Conservation (phyloP, 2,797 vertebrate genomes). For the Xyrichtys novacula region DNA sequence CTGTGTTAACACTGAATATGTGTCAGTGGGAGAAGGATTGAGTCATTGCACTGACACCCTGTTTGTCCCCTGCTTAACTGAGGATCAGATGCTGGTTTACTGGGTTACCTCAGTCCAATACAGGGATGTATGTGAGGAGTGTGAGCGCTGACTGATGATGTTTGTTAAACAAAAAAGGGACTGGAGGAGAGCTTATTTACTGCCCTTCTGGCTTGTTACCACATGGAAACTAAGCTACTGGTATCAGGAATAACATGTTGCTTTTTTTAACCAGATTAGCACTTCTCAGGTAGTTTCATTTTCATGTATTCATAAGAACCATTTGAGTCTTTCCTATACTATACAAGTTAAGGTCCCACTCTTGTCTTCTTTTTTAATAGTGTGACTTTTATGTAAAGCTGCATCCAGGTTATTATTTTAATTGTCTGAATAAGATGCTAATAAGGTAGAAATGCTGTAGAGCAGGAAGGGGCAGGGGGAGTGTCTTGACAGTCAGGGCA, state of each 20-base stretch:
- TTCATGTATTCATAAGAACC: too few species aligned
- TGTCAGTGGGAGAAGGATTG: slow-evolving; percentile 46
- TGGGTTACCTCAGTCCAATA: slow-evolving; percentile 23
- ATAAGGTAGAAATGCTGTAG: too few species aligned
- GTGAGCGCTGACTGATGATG: not conserved
- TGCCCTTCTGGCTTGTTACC: too few species aligned
- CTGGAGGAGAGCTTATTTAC: not conserved
- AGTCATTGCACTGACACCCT: slow-evolving; percentile 24
- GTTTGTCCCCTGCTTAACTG: slow-evolving; percentile 37
- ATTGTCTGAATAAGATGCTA: not conserved
- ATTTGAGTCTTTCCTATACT: too few species aligned
- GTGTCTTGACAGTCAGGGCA: too few species aligned
- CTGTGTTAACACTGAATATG: slow-evolving; percentile 23
- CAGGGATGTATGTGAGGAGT: slow-evolving; percentile 9
- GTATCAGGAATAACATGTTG: too few species aligned
- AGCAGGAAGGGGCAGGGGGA: too few species aligned
- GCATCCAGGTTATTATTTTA: not conserved
- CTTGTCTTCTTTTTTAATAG: too few species aligned
- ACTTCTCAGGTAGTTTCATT: too few species aligned
- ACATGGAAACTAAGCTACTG: too few species aligned
- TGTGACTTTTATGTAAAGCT: not conserved
- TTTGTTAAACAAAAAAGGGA: not conserved
- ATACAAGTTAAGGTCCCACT: too few species aligned
- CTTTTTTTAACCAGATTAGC: too few species aligned
- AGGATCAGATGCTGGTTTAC: slow-evolving; percentile 45